A percentile compares a stretch with the other conserved stretches of the same genome.
These are phyloP conservation scores for Chelonus formosanus DNA, from an alignment of 2,888 invertebrate genomes.

Conservation along the genomic window DNA sequence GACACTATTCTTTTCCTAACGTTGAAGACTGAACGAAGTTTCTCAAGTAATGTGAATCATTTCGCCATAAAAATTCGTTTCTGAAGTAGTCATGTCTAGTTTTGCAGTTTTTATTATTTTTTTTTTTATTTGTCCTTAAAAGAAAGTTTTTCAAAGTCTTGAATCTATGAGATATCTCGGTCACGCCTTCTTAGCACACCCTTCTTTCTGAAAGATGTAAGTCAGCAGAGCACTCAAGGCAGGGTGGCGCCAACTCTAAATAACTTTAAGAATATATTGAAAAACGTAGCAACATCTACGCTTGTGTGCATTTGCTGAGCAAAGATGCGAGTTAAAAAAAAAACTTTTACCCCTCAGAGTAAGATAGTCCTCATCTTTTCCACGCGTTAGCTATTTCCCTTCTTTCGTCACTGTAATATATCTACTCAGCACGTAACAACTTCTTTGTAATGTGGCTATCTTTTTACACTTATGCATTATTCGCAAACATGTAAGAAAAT, in stretches of 20 bases:
- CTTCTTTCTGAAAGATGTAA: conserved; percentile 54
- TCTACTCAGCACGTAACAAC: conserved; percentile 16
- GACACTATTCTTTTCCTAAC: neutral
- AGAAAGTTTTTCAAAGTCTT: conserved; percentile 8
- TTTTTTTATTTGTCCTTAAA: neutral
- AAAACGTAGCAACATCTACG: conserved; percentile 40
- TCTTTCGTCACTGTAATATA: conserved; percentile 7
- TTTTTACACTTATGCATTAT: conserved; percentile 10
- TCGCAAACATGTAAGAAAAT: neutral
- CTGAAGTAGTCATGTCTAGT: too few species aligned
- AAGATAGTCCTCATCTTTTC: neutral
- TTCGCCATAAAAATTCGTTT: neutral
- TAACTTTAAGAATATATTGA: conserved; percentile 48
- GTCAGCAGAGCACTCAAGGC: conserved; percentile 56
- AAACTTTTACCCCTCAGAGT: conserved; percentile 1
- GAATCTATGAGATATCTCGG: conserved; percentile 29
- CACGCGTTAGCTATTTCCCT: neutral
- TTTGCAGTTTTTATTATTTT: neutral
- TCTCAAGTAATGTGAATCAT: conserved; percentile 3
- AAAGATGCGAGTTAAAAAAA: conserved; percentile 2
- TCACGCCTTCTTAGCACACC: conserved; percentile 52
- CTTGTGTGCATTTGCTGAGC: conserved; percentile 19
- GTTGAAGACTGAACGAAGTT: neutral
- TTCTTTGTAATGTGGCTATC: conserved; percentile 11
- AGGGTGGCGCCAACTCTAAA: conserved; percentile 51